Evolutionary conservation across 2,888 invertebrate genomes (phyloP).

Genomic region (Aproaerema taeniolella): DNA sequence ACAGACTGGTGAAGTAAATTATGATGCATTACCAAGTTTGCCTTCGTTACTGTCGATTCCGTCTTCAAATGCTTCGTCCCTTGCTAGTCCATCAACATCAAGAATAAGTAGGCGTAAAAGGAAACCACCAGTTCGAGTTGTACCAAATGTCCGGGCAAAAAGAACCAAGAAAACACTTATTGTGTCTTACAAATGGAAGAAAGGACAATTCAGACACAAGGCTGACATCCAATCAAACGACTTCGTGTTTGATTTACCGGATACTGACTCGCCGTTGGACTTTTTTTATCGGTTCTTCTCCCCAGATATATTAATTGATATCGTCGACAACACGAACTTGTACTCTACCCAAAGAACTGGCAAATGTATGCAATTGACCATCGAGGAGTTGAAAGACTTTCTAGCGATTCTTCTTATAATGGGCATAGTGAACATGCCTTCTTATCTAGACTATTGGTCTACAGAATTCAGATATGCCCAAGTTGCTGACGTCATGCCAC

Average conservation of each 20-base stretch:
- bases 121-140: background rate
- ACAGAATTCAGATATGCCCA: constrained; percentile 17
- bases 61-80: constrained; percentile 3
- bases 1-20: constrained; percentile 5
- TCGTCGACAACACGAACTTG: too few relatives aligned
- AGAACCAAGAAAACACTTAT: constrained; percentile 11
- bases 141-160: constrained; percentile 9
- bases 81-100: constrained; percentile 12
- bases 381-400: constrained; percentile 28
- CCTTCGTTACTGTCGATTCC: constrained; percentile 10
- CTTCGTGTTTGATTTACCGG: too few relatives aligned
- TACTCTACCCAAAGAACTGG: constrained; percentile 22
- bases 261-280: too few relatives aligned
- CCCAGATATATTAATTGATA: too few relatives aligned
- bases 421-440: constrained; percentile 29
- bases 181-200: constrained; percentile 13
- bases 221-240: too few relatives aligned
- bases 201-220: too few relatives aligned
- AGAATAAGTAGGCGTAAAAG: constrained; percentile 14
- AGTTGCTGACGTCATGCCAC: constrained; percentile 28
- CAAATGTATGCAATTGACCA: constrained; percentile 17
- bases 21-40: constrained; percentile 6
- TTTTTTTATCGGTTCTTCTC: too few relatives aligned
- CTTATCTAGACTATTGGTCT: constrained; percentile 28
- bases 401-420: constrained; percentile 29